phyloP scores from a whole-genome alignment of 2,113 vertebrate genomes.

The Tyto alba region DNA sequence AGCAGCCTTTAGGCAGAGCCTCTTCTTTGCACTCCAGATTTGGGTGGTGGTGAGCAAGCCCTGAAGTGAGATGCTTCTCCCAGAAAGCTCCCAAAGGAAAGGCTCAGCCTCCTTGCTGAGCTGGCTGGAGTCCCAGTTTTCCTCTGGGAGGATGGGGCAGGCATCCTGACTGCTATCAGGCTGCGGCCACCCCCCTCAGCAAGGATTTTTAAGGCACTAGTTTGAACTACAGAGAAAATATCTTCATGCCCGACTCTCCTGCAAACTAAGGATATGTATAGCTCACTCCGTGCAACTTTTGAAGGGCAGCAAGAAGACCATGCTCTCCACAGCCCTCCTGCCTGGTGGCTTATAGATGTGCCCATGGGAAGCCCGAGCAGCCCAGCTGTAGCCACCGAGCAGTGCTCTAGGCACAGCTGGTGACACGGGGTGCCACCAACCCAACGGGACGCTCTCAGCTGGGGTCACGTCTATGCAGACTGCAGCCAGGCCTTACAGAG shows the following conservation, averaged over 20 bases:
- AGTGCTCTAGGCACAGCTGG: background rate
- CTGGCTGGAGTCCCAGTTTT: background rate
- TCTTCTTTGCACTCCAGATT: background rate
- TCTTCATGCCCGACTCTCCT: rapidly evolving
- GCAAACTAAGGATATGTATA: too few relatives aligned
- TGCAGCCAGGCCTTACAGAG: background rate
- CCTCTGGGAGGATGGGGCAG: background rate
- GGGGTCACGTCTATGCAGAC: background rate
- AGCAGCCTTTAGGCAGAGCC: background rate
- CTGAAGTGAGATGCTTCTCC: background rate
- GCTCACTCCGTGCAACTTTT: background rate
- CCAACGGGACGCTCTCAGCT: background rate
- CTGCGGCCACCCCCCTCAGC: background rate
- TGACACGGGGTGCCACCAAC: background rate
- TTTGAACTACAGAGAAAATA: background rate
- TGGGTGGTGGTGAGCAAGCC: background rate
- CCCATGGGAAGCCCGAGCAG: background rate
- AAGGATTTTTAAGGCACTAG: background rate
- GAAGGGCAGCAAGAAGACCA: background rate
- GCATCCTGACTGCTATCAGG: background rate
- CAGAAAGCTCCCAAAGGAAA: background rate
- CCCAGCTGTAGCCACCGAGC: background rate
- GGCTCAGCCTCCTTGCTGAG: background rate
- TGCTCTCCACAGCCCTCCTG: background rate
- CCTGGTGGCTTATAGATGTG: background rate